These are phyloP conservation scores for Iguana delicatissima DNA, from an alignment of 2,797 vertebrate species.

Conservation along the genomic window DNA sequence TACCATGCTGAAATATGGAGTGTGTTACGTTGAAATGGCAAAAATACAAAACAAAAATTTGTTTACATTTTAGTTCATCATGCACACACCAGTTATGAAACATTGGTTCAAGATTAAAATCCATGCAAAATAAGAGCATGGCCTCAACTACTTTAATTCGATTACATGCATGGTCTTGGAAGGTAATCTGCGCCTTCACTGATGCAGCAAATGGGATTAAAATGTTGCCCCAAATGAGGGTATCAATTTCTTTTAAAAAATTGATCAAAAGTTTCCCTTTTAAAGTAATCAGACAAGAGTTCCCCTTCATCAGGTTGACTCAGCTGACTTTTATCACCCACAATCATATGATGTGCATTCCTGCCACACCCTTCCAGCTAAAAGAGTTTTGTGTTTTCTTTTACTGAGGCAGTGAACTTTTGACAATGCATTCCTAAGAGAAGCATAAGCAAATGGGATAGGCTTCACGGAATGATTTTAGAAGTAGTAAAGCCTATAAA, in stretches of 20 bases:
- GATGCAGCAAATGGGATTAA: neutral
- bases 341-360: slow-evolving; percentile 12
- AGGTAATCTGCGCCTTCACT: neutral
- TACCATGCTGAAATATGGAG: neutral
- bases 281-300: neutral
- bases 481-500: neutral
- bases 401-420: neutral
- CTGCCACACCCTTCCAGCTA: neutral
- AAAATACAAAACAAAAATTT: neutral
- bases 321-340: neutral
- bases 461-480: neutral
- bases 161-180: neutral
- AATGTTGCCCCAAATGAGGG: neutral
- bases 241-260: neutral
- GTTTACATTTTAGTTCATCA: neutral
- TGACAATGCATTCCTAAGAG: slow-evolving; percentile 22
- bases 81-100: neutral
- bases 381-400: neutral
- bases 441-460: neutral
- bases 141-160: neutral
- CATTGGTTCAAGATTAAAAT: neutral
- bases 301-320: neutral
- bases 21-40: neutral
- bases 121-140: neutral
- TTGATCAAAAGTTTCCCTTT: neutral